Evolutionary conservation across 1,140 invertebrate genomes (phyloP).

Genomic region (Ceratitis capitata): DNA sequence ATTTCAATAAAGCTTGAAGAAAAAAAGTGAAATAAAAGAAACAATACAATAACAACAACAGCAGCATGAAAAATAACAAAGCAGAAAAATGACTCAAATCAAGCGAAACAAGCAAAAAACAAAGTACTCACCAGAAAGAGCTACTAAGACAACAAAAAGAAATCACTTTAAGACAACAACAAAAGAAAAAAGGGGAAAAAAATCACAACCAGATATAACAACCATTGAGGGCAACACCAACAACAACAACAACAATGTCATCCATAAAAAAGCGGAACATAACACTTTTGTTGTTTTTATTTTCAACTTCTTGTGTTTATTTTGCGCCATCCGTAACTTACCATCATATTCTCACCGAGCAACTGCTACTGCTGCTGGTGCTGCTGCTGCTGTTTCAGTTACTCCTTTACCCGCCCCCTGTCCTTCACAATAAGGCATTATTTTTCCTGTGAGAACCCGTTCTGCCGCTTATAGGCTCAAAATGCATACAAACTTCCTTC

Average conservation of each 20-base stretch:
- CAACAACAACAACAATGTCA: background rate
- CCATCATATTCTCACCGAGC: background rate
- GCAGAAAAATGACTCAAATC: constrained; percentile 25
- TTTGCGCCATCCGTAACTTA: background rate
- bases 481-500: background rate
- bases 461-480: background rate
- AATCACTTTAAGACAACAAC: too few species aligned
- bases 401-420: background rate
- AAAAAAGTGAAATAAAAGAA: constrained; percentile 44
- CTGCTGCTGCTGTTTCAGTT: background rate
- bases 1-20: constrained; percentile 64
- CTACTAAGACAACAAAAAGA: background rate
- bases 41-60: constrained; percentile 46
- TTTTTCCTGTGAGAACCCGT: background rate
- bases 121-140: background rate
- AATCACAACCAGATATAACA: background rate
- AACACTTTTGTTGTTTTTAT: background rate
- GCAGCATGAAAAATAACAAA: constrained; percentile 43
- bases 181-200: too few species aligned
- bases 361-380: too few species aligned
- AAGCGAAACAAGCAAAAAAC: constrained; percentile 19
- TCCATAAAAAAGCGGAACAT: background rate
- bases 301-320: background rate
- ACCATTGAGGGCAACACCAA: background rate
- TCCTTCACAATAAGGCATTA: background rate